A percentile compares a stretch with the other conserved stretches of the same genome.
Evolutionary conservation across 2,888 invertebrate species (phyloP).

Genomic region (Patella pellucida): DNA sequence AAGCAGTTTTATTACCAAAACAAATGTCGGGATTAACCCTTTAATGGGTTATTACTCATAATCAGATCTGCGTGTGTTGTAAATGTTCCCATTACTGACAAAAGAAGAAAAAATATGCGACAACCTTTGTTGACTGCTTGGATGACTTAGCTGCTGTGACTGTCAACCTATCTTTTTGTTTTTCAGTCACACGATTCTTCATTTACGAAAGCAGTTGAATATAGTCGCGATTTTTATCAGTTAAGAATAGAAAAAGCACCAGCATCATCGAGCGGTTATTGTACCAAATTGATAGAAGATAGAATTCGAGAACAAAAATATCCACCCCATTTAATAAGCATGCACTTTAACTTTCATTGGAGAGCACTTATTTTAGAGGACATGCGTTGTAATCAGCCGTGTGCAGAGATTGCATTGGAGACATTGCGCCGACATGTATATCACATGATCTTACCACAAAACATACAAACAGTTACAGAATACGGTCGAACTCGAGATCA

Average conservation of each 20-base stretch:
- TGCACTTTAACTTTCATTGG: slow-evolving; percentile 65
- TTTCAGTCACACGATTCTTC: slow-evolving; percentile 13
- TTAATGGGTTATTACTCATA: too few species aligned
- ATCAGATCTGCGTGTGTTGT: too few species aligned
- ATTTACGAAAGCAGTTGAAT: slow-evolving; percentile 48
- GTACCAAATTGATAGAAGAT: slow-evolving; percentile 16
- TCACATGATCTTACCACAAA: slow-evolving; percentile 53
- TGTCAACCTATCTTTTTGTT: too few species aligned
- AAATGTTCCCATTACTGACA: too few species aligned
- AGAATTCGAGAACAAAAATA: slow-evolving; percentile 21
- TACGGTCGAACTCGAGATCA: slow-evolving; percentile 57
- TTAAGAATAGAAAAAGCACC: slow-evolving; percentile 14
- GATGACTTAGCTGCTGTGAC: too few species aligned
- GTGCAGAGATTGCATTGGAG: slow-evolving; percentile 52
- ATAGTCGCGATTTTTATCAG: slow-evolving; percentile 55
- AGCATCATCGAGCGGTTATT: slow-evolving; percentile 8
- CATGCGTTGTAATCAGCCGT: slow-evolving; percentile 42
- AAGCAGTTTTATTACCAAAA: too few species aligned
- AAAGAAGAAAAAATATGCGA: too few species aligned
- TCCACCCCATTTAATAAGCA: slow-evolving; percentile 48
- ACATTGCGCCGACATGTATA: slow-evolving; percentile 58
- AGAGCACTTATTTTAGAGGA: slow-evolving; percentile 59
- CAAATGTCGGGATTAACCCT: too few species aligned
- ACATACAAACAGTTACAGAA: slow-evolving; percentile 55
- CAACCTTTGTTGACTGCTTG: too few species aligned